Base-by-base conservation (phyloP, 2,113 vertebrate species). In the Galeopterus variegatus region DNA sequence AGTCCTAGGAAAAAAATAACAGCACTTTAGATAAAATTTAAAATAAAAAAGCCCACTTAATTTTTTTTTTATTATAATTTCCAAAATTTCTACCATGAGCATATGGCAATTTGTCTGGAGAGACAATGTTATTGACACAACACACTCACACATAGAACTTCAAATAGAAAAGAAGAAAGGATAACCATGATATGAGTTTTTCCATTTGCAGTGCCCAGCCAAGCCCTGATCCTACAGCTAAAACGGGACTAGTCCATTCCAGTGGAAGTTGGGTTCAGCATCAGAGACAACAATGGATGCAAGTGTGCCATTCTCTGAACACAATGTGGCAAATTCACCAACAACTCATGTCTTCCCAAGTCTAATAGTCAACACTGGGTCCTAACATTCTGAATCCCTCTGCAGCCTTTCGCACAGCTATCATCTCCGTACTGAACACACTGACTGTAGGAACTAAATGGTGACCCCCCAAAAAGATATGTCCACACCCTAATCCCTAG, bases 111-210 rank as follows among this genome's bases (percentile, higher is more conserved):
- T 77, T 82, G 50, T 23, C 64, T 88, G 21, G 69, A 83, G 69
- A 94, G 95, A 85, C 28, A 54, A 96, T 56, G 18, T n/a, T 84
- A 18, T 26, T 92, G 28, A 77, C 31, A 95, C 10, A 81, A 87
- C 7, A 70, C 12, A 52, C 7, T 15, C 21, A 77, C 14, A 70
- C 48, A 81, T 0, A 86, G 33, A 77, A 75, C 72, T 85, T 95
- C 31, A 72, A 82, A 81, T 5, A 93, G 60, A 86, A 90, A 84
- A 48, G 6, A 91, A 92, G 50, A 5, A 70, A 33, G 75, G 65
- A 85, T 21, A 72, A 93, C 52, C 23, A 75, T 15, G 48, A 84
- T 58, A 62, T 87, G 85, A 62, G 18, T 45, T 65, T 81, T 50
- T 60, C 45, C 31, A 58, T 50, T 80, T 60, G 60, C 85, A 76